These are phyloP conservation scores for Torymus auratus DNA, from an alignment of 2,888 invertebrate species.

Conservation along the genomic window DNA sequence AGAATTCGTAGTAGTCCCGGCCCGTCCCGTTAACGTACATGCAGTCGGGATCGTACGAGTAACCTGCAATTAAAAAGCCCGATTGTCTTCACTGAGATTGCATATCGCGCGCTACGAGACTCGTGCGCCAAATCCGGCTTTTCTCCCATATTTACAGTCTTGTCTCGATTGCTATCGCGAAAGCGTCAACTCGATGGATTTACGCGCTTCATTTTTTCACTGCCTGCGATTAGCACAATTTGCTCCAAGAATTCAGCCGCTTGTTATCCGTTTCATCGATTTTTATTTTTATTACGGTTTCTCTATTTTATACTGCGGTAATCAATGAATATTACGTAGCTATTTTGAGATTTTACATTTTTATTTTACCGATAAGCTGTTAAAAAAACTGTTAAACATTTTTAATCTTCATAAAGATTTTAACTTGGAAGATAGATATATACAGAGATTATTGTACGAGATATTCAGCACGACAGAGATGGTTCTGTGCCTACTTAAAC, in stretches of 20 bases:
- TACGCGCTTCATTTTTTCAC: constrained; percentile 18
- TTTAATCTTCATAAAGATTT: constrained; percentile 9
- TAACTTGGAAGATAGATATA: not conserved
- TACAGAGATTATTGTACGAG: too few relatives aligned
- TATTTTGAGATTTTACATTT: too few relatives aligned
- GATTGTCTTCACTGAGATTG: constrained; percentile 58
- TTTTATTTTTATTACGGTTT: too few relatives aligned
- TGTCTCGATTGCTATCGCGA: constrained; percentile 8
- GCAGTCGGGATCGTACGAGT: constrained; percentile 95
- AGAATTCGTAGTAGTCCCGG: constrained; percentile 94
- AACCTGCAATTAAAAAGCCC: constrained; percentile 80
- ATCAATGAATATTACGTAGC: too few relatives aligned
- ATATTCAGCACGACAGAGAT: constrained; percentile 8
- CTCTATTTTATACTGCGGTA: too few relatives aligned
- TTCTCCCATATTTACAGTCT: not conserved
- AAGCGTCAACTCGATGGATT: constrained; percentile 23
- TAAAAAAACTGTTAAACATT: not conserved
- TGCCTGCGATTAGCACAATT: too few relatives aligned
- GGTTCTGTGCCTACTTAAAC: too few relatives aligned
- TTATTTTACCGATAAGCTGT: too few relatives aligned
- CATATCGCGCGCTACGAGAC: not conserved
- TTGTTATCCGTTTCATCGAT: too few relatives aligned
- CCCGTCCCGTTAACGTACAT: constrained; percentile 97
- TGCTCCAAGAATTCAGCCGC: too few relatives aligned
- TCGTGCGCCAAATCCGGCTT: not conserved